A percentile compares a stretch with the other conserved stretches of the same genome.
phyloP scores from a whole-genome alignment of 2,113 vertebrate genomes.

The Clinocottus analis region DNA sequence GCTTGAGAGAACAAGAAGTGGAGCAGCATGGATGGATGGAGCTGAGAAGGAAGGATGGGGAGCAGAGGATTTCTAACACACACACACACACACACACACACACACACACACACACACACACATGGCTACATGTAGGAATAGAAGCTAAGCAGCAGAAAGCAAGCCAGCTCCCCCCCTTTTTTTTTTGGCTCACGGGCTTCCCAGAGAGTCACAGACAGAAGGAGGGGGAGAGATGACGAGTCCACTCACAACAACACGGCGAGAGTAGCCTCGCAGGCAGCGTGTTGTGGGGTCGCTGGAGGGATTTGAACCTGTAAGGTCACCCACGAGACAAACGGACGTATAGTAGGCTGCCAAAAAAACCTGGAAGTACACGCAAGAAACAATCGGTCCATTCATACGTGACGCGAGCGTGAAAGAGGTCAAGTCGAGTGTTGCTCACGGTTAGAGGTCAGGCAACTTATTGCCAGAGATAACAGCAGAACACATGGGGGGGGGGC shows the following conservation, averaged over 20 bases:
- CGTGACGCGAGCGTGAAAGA: constrained; percentile 67
- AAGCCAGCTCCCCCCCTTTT: constrained; percentile 67
- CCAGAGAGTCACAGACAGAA: constrained; percentile 59
- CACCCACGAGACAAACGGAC: constrained; percentile 59
- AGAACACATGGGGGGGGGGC: no score
- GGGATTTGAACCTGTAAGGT: constrained; percentile 73
- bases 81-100: constrained; percentile 1
- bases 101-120: neutral
- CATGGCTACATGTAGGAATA: constrained; percentile 60
- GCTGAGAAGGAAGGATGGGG: constrained; percentile 57
- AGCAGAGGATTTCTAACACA: constrained; percentile 40
- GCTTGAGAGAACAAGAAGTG: constrained; percentile 62
- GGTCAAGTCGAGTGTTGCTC: constrained; percentile 71
- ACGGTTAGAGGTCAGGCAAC: constrained; percentile 68
- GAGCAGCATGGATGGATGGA: constrained; percentile 69
- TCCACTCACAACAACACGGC: constrained; percentile 65
- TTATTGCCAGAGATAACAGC: constrained; percentile 44
- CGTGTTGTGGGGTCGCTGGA: constrained; percentile 36
- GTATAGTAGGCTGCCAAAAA: constrained; percentile 54
- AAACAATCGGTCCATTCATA: constrained; percentile 78
- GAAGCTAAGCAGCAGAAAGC: constrained; percentile 53
- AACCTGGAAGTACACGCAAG: constrained; percentile 58
- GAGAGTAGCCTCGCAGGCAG: constrained; percentile 58
- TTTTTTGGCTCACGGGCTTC: constrained; percentile 62
- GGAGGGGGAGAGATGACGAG: constrained; percentile 28